A percentile compares a stretch with the other conserved stretches of the same genome.
phyloP scores from a whole-genome alignment of 2,888 invertebrate genomes.

The Maniola hyperantus region DNA sequence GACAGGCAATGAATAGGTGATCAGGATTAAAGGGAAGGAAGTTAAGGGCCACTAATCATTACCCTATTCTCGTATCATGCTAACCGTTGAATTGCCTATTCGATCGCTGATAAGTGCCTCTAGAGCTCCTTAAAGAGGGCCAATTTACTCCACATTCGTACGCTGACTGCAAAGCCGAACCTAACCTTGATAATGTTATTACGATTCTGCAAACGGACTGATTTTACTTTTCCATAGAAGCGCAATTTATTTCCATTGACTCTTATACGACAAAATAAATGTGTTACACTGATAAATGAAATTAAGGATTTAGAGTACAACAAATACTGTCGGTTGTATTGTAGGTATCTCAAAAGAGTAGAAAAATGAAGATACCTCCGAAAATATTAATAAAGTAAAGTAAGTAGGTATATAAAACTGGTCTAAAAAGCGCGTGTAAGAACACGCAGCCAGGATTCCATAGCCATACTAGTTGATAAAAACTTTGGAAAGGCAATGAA shows the following conservation, averaged over 20 bases:
- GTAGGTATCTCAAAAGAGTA: no score
- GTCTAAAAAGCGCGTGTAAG: no score
- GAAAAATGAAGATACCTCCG: no score
- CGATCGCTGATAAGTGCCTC: conserved; percentile 29
- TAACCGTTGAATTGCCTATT: conserved; percentile 37
- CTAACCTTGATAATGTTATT: conserved; percentile 27
- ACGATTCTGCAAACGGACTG: conserved; percentile 14
- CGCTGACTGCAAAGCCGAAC: conserved; percentile 31
- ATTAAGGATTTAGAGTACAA: no score
- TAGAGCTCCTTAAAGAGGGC: conserved; percentile 33
- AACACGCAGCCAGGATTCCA: no score
- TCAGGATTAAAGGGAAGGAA: conserved; percentile 27
- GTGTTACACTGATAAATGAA: no score
- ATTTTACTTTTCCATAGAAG: conserved; percentile 11
- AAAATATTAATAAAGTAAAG: no score
- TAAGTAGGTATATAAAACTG: no score
- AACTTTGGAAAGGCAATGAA: conserved; percentile 43
- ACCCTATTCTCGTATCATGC: conserved; percentile 40
- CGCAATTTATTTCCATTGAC: no score
- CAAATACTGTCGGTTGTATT: no score
- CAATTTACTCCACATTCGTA: conserved; percentile 43
- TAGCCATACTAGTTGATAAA: no score
- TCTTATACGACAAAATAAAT: no score
- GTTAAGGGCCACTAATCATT: conserved; percentile 37
- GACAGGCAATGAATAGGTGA: conserved; percentile 44